Percentiles rank a stretch among this genome's conserved stretches.
Evolutionary conservation across 2,888 invertebrate genomes (phyloP).

Genomic region (Willowsia nigromaculata): DNA sequence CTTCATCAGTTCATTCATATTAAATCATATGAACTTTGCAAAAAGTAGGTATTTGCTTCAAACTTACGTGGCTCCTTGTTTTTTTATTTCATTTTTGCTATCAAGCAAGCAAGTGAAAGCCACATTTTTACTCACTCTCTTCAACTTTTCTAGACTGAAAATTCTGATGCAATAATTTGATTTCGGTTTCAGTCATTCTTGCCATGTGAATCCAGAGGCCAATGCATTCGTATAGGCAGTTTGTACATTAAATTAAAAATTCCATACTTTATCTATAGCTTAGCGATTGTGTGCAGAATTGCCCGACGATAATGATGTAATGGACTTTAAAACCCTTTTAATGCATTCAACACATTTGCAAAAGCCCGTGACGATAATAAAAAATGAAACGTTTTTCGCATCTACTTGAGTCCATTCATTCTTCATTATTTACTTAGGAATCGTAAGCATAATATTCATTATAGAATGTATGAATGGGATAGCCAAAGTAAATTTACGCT

Average conservation of each 20-base stretch:
- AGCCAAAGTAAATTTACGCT: not conserved
- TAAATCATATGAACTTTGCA: not conserved
- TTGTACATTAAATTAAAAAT: not conserved
- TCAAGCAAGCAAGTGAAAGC: not conserved
- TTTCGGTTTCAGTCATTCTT: not conserved
- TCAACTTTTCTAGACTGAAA: not conserved
- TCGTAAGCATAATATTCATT: not conserved
- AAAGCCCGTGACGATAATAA: not conserved
- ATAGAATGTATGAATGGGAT: not conserved
- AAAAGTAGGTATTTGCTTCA: no score
- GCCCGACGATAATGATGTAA: not conserved
- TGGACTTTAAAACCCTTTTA: not conserved
- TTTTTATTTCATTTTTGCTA: not conserved
- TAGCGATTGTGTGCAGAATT: not conserved
- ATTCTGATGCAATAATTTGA: conserved; percentile 22
- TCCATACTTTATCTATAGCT: not conserved
- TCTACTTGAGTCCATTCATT: conserved; percentile 1
- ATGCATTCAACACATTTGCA: not conserved
- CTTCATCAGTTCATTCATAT: not conserved
- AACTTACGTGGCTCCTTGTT: not conserved
- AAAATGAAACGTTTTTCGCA: conserved; percentile 4
- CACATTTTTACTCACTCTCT: not conserved
- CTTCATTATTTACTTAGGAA: not conserved
- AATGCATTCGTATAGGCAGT: not conserved
- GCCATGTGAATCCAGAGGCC: not conserved